These are phyloP conservation scores for Peromyscus melanophrys DNA, from an alignment of 2,797 vertebrate species.

Conservation along the genomic window DNA sequence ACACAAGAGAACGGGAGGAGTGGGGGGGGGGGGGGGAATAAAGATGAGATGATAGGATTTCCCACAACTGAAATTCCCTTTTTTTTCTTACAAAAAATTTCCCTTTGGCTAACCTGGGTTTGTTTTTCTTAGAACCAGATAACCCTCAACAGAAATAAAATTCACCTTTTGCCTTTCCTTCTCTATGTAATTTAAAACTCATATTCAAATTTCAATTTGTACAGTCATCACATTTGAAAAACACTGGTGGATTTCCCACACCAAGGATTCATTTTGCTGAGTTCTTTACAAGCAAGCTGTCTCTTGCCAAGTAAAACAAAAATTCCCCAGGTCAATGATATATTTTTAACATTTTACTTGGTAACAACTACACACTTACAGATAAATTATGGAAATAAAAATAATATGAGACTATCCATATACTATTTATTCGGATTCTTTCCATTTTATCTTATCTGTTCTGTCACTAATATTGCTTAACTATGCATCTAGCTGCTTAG, in stretches of 20 bases:
- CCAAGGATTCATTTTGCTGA: constrained; percentile 35
- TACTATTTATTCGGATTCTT: constrained; percentile 8
- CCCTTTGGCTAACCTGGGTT: constrained; percentile 52
- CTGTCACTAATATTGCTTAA: not conserved
- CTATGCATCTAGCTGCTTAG: not conserved
- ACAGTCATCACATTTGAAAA: constrained; percentile 69
- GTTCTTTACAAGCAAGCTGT: constrained; percentile 46
- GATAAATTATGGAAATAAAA: constrained; percentile 32
- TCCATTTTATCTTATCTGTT: not conserved
- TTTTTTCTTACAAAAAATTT: constrained; percentile 60
- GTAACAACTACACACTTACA: constrained; percentile 52
- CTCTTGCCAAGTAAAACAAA: constrained; percentile 67
- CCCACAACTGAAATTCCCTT: constrained; percentile 54
- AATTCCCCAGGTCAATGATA: constrained; percentile 13
- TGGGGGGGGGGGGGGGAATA: not conserved
- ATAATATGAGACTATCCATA: constrained; percentile 25
- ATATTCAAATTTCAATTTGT: constrained; percentile 38
- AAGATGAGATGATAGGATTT: not conserved
- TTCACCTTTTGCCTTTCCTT: constrained; percentile 51
- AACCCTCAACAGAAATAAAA: constrained; percentile 71
- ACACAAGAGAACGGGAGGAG: not conserved
- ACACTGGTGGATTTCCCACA: constrained; percentile 51
- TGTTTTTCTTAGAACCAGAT: constrained; percentile 69
- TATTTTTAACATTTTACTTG: constrained; percentile 71
- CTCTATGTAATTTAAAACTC: constrained; percentile 50